Evolutionary conservation across 2,113 vertebrate genomes (phyloP).

Genomic region (Aramus guarauna): DNA sequence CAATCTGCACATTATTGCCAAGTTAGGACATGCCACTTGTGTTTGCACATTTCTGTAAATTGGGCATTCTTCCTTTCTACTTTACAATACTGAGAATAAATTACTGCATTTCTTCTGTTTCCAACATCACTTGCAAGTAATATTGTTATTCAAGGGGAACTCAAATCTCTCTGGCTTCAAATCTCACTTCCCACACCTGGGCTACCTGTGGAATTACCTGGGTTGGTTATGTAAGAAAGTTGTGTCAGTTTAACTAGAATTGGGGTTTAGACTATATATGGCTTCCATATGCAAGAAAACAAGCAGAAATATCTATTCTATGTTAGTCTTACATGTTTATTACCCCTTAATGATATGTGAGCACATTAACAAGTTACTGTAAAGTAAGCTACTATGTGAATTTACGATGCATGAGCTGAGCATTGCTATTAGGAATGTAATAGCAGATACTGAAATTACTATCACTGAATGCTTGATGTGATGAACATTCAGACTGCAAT

Average conservation of each 20-base stretch:
- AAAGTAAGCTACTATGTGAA: background rate
- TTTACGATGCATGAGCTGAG: background rate
- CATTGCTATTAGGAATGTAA: background rate
- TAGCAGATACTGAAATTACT: background rate
- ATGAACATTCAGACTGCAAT: background rate
- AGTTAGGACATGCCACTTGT: background rate
- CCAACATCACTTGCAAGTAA: background rate
- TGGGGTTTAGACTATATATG: background rate
- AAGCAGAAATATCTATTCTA: background rate
- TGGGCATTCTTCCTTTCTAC: background rate
- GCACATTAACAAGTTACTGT: background rate
- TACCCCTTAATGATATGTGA: background rate
- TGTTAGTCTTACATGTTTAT: background rate
- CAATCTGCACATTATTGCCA: background rate
- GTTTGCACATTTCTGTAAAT: background rate
- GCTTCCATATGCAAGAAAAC: background rate
- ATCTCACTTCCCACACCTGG: background rate
- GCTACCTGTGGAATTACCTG: background rate
- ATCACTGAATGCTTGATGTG: background rate
- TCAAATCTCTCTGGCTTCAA: background rate
- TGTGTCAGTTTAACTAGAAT: background rate
- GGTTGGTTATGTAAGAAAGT: background rate
- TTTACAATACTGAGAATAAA: background rate
- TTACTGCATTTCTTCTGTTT: background rate
- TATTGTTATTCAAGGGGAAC: background rate